These are phyloP conservation scores for Pipistrellus pygmaeus DNA, from an alignment of 2,797 vertebrate species.

Conservation along the genomic window DNA sequence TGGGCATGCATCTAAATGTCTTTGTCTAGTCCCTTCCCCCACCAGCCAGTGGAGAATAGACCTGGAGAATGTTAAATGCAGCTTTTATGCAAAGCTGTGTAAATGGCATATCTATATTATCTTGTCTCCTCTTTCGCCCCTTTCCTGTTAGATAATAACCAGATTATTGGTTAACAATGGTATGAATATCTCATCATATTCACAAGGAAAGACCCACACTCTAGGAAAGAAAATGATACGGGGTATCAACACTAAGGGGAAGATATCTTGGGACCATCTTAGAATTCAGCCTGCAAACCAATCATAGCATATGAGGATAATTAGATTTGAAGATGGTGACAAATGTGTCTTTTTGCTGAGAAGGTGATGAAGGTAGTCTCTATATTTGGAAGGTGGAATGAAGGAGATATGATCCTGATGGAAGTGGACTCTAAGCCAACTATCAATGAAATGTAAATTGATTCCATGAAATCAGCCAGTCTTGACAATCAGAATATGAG, in stretches of 20 bases:
- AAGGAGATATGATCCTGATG: background rate
- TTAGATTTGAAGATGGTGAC: background rate
- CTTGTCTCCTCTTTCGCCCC: too few relatives aligned
- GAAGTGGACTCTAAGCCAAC: background rate
- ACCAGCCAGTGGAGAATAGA: too few relatives aligned
- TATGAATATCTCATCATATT: background rate
- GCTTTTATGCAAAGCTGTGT: too few relatives aligned
- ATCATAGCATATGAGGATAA: background rate
- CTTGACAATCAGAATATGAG: constrained; percentile 44
- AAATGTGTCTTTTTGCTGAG: background rate
- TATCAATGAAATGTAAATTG: background rate
- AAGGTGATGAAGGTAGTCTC: background rate
- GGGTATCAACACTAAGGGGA: accelerated
- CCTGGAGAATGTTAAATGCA: too few relatives aligned
- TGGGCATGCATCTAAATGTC: too few relatives aligned
- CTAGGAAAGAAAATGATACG: background rate
- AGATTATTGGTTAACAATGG: too few relatives aligned
- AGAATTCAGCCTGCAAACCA: background rate
- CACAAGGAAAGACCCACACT: background rate
- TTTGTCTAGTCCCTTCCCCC: too few relatives aligned
- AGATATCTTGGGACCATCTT: background rate
- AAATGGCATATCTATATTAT: too few relatives aligned
- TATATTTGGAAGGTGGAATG: background rate
- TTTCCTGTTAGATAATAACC: too few relatives aligned
- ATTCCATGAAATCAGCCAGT: constrained; percentile 36